A percentile compares a stretch with the other conserved stretches of the same genome.
phyloP scores from a whole-genome alignment of 2,797 vertebrate species.

The Varecia variegata region DNA sequence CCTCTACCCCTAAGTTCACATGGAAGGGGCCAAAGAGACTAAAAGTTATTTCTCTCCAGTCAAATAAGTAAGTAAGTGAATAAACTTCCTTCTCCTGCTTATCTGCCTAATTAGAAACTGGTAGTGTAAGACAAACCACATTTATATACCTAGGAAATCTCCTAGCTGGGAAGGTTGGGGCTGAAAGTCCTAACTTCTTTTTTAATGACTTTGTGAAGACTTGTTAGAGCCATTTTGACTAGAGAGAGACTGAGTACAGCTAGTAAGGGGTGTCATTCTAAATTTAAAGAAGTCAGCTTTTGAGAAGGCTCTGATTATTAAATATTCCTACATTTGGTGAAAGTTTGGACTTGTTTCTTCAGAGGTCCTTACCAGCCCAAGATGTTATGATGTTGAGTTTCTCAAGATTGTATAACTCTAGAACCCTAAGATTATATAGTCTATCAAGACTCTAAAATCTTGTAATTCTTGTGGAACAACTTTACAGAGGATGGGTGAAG shows the following conservation, averaged over 20 bases:
- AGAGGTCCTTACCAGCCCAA: neutral
- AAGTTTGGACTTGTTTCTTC: constrained; percentile 50
- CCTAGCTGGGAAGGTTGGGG: neutral
- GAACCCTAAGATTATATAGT: neutral
- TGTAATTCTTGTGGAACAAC: constrained; percentile 43
- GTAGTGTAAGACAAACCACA: neutral
- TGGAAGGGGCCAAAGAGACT: neutral
- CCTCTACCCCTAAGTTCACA: neutral
- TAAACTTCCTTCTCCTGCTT: neutral
- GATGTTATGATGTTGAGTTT: constrained; percentile 10
- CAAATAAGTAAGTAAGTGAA: neutral
- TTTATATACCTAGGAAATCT: neutral
- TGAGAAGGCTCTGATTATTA: neutral
- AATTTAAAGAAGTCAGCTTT: neutral
- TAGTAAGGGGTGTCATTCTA: neutral
- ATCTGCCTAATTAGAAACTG: constrained; percentile 17
- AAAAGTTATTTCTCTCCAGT: neutral
- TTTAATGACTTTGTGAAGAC: neutral
- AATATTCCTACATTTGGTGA: neutral
- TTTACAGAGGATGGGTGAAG: neutral
- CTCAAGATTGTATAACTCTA: constrained; percentile 6
- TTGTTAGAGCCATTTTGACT: neutral
- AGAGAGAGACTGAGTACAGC: neutral
- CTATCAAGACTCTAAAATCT: neutral
- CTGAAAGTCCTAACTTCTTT: neutral